Conservation (phyloP, 1,140 invertebrate species). For the Pantala flavescens region DNA sequence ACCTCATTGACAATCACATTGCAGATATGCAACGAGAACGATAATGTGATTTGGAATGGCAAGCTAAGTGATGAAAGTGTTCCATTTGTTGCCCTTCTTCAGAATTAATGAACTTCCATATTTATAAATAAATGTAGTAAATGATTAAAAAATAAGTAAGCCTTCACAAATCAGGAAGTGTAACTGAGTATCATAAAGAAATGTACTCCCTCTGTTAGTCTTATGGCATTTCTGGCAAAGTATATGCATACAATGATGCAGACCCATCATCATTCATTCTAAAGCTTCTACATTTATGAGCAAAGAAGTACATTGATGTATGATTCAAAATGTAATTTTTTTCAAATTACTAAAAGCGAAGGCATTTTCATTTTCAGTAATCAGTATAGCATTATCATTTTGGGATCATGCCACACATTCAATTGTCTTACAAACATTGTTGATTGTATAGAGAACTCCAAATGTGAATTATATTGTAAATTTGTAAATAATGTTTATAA, state of each 20-base stretch:
- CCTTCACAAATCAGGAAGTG: no score
- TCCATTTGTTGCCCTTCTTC: slow-evolving; percentile 5
- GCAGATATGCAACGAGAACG: background rate
- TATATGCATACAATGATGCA: no score
- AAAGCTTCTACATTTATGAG: no score
- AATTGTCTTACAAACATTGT: background rate
- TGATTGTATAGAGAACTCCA: background rate
- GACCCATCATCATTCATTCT: no score
- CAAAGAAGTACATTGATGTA: no score
- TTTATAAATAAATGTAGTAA: background rate
- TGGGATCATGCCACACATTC: slow-evolving; percentile 3
- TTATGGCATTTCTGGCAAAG: no score
- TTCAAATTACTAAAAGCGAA: background rate
- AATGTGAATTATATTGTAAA: background rate
- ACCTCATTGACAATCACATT: slow-evolving; percentile 6
- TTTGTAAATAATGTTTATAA: slow-evolving; percentile 9
- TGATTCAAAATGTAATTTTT: background rate
- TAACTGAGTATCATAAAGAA: no score
- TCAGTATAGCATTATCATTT: background rate
- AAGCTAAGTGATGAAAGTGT: slow-evolving; percentile 2
- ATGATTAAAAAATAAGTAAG: slow-evolving; percentile 1
- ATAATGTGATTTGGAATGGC: background rate
- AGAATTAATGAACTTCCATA: background rate
- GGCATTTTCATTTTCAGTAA: background rate
- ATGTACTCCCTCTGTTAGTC: no score